Percentiles rank a stretch among this genome's conserved stretches.
phyloP scores from a whole-genome alignment of 2,888 invertebrate genomes.

The Electrophaes corylata region DNA sequence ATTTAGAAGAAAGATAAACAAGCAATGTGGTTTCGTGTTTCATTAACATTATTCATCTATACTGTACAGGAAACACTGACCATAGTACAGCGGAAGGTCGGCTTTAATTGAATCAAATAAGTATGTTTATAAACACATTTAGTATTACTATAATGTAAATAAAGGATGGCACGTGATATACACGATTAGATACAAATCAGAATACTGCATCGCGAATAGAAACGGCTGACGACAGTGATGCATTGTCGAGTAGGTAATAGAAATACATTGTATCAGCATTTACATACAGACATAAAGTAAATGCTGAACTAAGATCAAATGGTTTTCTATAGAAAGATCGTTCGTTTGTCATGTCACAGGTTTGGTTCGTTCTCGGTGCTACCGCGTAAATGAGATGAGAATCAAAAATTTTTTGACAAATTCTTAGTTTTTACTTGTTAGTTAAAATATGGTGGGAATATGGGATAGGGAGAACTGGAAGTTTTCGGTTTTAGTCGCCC shows the following conservation, averaged over 20 bases:
- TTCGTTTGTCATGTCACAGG: background rate
- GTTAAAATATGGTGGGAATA: too few species aligned
- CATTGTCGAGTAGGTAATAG: constrained; percentile 19
- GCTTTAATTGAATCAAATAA: constrained; percentile 36
- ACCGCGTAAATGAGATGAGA: background rate
- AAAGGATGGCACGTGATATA: constrained; percentile 13
- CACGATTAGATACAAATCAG: constrained; percentile 20
- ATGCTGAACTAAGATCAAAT: background rate
- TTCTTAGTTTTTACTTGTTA: too few species aligned
- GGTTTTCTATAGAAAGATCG: background rate
- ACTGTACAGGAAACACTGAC: constrained; percentile 36
- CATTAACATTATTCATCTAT: constrained; percentile 36
- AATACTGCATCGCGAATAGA: constrained; percentile 27
- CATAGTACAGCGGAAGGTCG: constrained; percentile 35
- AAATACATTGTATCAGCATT: constrained; percentile 9
- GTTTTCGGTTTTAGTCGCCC: too few species aligned
- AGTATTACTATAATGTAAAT: constrained; percentile 22
- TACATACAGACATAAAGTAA: background rate
- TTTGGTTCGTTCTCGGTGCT: background rate
- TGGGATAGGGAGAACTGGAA: too few species aligned
- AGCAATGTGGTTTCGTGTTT: constrained; percentile 33
- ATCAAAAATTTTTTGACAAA: too few species aligned
- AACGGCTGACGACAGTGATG: constrained; percentile 25
- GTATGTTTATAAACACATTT: constrained; percentile 24
- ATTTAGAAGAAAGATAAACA: constrained; percentile 34